A percentile compares a stretch with the other conserved stretches of the same genome.
phyloP scores from a whole-genome alignment of 2,888 invertebrate genomes.

The Iphiclides podalirius region DNA sequence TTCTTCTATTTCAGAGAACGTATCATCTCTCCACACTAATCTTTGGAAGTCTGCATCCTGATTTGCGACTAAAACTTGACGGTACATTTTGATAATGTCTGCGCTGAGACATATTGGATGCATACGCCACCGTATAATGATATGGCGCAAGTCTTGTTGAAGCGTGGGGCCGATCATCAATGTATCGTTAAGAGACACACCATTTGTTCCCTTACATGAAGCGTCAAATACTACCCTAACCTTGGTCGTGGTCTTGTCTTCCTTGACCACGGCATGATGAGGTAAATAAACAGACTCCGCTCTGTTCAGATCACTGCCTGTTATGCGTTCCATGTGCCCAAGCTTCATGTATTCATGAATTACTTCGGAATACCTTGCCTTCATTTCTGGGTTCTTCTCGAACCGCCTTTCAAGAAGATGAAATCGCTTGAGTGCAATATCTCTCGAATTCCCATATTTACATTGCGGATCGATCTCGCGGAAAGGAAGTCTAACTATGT shows the following conservation, averaged over 20 bases:
- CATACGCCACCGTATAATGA: slow-evolving; percentile 32
- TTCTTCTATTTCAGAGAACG: slow-evolving; percentile 4
- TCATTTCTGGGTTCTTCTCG: slow-evolving; percentile 10
- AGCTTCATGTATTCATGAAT: slow-evolving; percentile 28
- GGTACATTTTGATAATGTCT: slow-evolving; percentile 37
- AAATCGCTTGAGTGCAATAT: slow-evolving; percentile 23
- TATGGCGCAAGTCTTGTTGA: slow-evolving; percentile 34
- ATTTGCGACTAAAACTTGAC: slow-evolving; percentile 15
- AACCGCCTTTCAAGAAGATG: background rate
- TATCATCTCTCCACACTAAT: slow-evolving; percentile 25
- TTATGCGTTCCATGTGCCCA: slow-evolving; percentile 13
- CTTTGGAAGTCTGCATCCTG: slow-evolving; percentile 23
- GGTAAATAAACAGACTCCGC: background rate
- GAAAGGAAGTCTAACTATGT: slow-evolving; percentile 28
- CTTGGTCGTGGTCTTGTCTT: background rate
- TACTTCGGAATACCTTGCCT: slow-evolving; percentile 26
- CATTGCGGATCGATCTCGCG: background rate
- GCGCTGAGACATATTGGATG: slow-evolving; percentile 25
- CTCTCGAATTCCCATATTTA: slow-evolving; percentile 22
- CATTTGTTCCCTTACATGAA: background rate
- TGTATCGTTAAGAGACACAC: slow-evolving; percentile 31
- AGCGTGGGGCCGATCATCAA: slow-evolving; percentile 32
- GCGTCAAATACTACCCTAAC: slow-evolving; percentile 1
- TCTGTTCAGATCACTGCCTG: background rate
- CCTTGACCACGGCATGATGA: background rate